Percentiles rank a stretch among this genome's conserved stretches.
Conservation (phyloP, 2,888 invertebrate species). For the Campaea margaritaria region DNA sequence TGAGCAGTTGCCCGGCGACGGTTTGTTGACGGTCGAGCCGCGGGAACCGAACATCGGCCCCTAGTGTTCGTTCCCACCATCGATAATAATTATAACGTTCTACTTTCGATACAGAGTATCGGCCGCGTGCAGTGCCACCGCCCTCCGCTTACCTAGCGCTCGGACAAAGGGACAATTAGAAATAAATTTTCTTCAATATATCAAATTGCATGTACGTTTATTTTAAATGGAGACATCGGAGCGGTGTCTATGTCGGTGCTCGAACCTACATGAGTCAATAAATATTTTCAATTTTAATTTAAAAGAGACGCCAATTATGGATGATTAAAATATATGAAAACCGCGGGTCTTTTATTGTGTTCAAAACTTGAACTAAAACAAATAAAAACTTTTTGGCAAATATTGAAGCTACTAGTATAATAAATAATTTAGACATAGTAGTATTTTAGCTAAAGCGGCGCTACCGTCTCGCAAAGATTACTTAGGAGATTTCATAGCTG, state of each 20-base stretch:
- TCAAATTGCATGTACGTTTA: slow-evolving; percentile 71
- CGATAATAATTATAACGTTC: slow-evolving; percentile 77
- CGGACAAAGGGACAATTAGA: slow-evolving; percentile 82
- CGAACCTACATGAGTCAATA: slow-evolving; percentile 70
- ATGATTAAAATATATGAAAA: too few species aligned
- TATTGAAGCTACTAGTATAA: too few species aligned
- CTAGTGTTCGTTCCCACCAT: slow-evolving; percentile 51
- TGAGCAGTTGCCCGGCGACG: slow-evolving; percentile 83
- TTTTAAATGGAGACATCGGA: slow-evolving; percentile 78
- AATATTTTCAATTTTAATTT: slow-evolving; percentile 67
- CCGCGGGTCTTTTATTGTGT: too few species aligned
- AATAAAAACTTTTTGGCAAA: too few species aligned
- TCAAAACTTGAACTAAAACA: too few species aligned
- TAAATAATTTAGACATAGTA: too few species aligned
- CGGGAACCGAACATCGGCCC: slow-evolving; percentile 76
- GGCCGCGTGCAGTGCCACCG: slow-evolving; percentile 49
- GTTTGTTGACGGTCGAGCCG: slow-evolving; percentile 82
- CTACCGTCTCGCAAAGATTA: slow-evolving; percentile 47
- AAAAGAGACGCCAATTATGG: slow-evolving; percentile 42
- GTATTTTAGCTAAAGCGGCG: background rate
- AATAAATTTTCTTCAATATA: slow-evolving; percentile 67
- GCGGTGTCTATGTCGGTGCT: slow-evolving; percentile 62
- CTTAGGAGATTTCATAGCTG: slow-evolving; percentile 61
- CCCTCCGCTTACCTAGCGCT: slow-evolving; percentile 46
- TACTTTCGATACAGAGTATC: slow-evolving; percentile 77